Conservation (phyloP, 2,797 vertebrate genomes). For the Coreius guichenoti region DNA sequence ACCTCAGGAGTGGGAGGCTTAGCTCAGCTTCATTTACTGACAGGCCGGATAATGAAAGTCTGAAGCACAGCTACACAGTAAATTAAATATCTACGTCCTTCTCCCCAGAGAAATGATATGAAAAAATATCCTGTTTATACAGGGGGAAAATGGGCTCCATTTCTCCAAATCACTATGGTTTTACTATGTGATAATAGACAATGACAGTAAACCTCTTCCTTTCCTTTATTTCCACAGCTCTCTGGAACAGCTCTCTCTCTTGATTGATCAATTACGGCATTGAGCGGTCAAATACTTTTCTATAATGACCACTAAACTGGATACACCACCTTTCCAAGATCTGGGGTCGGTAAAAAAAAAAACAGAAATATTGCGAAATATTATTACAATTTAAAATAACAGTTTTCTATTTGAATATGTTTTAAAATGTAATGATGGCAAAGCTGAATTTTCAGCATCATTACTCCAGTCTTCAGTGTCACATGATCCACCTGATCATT, state of each 20-base stretch:
- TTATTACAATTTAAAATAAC: background rate
- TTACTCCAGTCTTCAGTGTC: background rate
- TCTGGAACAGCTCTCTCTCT: background rate
- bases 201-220: slow-evolving; percentile 20
- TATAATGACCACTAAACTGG: background rate
- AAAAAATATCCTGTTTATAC: slow-evolving; percentile 22
- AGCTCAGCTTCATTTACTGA: slow-evolving; percentile 42
- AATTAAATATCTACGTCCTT: slow-evolving; percentile 41
- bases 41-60: slow-evolving; percentile 36
- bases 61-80: slow-evolving; percentile 23
- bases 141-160: background rate
- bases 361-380: background rate
- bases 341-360: background rate
- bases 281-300: background rate
- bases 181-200: slow-evolving; percentile 19
- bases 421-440: background rate
- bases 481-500: background rate
- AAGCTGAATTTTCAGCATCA: too few relatives aligned
- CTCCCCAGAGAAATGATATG: slow-evolving; percentile 35
- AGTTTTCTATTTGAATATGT: background rate
- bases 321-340: background rate
- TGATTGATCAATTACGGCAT: background rate
- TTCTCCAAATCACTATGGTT: slow-evolving; percentile 3
- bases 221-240: slow-evolving; percentile 1
- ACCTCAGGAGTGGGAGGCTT: slow-evolving; percentile 23